Evolutionary conservation across 2,888 invertebrate genomes (phyloP).

Genomic region (Mythimna pallens): DNA sequence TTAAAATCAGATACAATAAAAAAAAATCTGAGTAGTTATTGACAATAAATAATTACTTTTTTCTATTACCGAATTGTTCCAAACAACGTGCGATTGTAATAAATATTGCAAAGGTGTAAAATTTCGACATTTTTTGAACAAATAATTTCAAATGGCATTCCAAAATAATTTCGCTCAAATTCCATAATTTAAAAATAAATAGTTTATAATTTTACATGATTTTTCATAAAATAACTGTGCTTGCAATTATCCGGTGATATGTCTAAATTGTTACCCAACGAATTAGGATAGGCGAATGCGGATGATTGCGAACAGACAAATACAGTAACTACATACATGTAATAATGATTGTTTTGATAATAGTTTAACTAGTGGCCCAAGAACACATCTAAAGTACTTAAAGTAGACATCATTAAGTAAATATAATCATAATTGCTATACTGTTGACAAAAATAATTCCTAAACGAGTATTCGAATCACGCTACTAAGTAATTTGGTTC

Average conservation of each 20-base stretch:
- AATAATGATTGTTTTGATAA: not conserved
- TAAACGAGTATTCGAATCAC: conserved; percentile 14
- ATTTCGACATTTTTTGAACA: too few species aligned
- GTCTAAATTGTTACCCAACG: not conserved
- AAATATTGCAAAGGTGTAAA: too few species aligned
- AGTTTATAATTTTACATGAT: too few species aligned
- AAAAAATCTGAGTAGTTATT: not conserved
- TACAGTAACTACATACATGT: not conserved
- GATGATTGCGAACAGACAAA: too few species aligned
- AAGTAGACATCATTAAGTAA: conserved; percentile 1
- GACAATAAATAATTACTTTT: not conserved
- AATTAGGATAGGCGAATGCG: not conserved
- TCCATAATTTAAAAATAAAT: too few species aligned
- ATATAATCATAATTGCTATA: not conserved
- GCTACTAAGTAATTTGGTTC: conserved; percentile 19
- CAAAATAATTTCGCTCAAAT: too few species aligned
- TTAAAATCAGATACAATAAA: not conserved
- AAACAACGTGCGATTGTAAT: too few species aligned
- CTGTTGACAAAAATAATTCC: conserved; percentile 7
- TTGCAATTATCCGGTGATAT: too few species aligned
- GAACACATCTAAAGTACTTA: not conserved
- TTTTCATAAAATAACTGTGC: too few species aligned
- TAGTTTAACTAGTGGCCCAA: not conserved
- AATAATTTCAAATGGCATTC: too few species aligned
- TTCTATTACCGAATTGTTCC: too few species aligned